Percentiles rank a stretch among this genome's conserved stretches.
Evolutionary conservation across 2,113 vertebrate species (phyloP).

Genomic region (Leucopternis melanops): DNA sequence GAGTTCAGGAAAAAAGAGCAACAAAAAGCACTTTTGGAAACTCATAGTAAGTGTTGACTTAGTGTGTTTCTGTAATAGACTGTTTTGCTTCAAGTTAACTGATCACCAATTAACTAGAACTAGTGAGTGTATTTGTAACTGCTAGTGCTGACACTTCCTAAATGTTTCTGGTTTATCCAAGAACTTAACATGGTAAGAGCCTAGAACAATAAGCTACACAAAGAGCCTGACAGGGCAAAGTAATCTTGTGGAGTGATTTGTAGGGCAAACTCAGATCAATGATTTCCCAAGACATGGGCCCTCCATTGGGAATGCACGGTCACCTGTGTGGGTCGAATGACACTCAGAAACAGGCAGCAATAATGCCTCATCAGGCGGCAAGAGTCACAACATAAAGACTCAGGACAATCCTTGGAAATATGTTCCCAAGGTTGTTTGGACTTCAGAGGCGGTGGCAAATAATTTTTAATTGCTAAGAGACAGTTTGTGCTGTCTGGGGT

Average conservation of each 20-base stretch:
- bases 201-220: not conserved
- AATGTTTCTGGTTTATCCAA: not conserved
- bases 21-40: not conserved
- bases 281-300: not conserved
- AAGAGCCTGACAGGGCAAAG: not conserved
- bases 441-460: not conserved
- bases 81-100: constrained; percentile 6
- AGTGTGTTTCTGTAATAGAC: not conserved
- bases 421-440: not conserved
- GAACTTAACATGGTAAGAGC: not conserved
- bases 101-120: constrained; percentile 7
- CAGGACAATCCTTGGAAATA: not conserved
- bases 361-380: not conserved
- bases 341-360: not conserved
- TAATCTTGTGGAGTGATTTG: not conserved
- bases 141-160: not conserved
- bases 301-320: not conserved
- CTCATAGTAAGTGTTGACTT: not conserved
- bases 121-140: not conserved
- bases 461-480: not conserved
- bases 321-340: not conserved
- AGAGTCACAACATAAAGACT: not conserved
- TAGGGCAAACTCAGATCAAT: not conserved
- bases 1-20: not conserved
- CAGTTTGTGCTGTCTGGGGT: not conserved